Evolutionary conservation across 2,113 vertebrate genomes (phyloP).

Genomic region (Capreolus pygargus): DNA sequence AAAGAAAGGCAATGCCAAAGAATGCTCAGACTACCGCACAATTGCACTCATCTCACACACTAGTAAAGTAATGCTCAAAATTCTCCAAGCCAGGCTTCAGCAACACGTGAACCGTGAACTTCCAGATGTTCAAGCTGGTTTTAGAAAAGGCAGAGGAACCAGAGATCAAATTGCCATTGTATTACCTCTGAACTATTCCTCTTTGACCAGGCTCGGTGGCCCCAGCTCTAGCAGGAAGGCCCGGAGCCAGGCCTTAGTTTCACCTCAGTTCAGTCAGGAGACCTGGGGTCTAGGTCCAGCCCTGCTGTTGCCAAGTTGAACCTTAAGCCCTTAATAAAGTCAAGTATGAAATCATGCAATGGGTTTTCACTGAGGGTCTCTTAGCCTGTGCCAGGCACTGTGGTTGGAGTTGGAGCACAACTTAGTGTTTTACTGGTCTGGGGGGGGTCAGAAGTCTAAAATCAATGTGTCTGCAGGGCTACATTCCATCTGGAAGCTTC

Average conservation of each 20-base stretch:
- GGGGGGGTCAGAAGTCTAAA: not conserved
- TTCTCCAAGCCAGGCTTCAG: too few relatives aligned
- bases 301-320: not conserved
- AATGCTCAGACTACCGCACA: too few relatives aligned
- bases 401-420: not conserved
- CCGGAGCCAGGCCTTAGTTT: not conserved
- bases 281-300: not conserved
- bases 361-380: not conserved
- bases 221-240: not conserved
- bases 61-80: too few relatives aligned
- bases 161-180: not conserved
- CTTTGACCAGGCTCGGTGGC: not conserved
- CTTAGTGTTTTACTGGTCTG: not conserved
- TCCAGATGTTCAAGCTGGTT: too few relatives aligned
- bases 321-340: not conserved
- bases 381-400: not conserved
- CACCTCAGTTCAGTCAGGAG: not conserved
- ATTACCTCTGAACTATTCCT: not conserved
- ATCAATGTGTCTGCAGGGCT: not conserved
- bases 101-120: too few relatives aligned
- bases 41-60: too few relatives aligned
- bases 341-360: not conserved
- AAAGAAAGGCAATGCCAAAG: too few relatives aligned
- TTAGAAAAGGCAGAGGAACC: too few relatives aligned
- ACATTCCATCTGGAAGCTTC: not conserved